Percentiles rank a stretch among this genome's conserved stretches.
These are phyloP conservation scores for Umimayanthus chanpuru DNA, from an alignment of 92 coral and sea anemone species.

Conservation along the genomic window DNA sequence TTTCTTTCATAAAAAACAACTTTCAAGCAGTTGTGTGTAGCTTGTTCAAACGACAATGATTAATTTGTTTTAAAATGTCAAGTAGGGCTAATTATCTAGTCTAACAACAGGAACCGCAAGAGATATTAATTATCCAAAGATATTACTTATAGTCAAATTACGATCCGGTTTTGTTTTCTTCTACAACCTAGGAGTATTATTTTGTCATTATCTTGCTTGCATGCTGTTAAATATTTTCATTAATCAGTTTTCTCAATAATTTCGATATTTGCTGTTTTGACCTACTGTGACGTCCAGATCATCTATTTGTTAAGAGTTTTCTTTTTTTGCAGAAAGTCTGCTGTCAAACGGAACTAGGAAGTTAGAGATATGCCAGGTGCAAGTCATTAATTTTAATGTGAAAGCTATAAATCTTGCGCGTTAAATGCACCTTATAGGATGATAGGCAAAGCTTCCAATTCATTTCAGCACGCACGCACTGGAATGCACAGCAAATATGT, in stretches of 20 bases:
- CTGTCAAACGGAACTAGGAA: neutral
- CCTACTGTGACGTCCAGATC: neutral
- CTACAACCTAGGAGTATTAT: neutral
- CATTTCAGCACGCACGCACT: conserved; percentile 8
- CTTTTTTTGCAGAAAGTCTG: neutral
- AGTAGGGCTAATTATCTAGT: neutral
- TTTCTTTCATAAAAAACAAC: neutral
- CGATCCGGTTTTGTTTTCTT: neutral
- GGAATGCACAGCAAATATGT: neutral
- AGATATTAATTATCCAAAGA: neutral
- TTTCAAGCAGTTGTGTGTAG: neutral
- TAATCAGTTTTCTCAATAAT: neutral
- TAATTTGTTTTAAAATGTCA: conserved; percentile 15
- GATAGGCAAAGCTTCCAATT: neutral
- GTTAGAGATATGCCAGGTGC: conserved; percentile 14
- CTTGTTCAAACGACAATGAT: conserved; percentile 12
- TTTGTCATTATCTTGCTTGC: neutral
- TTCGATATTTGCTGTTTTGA: neutral
- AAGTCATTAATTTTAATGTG: conserved; percentile 15
- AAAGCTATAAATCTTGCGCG: conserved; percentile 16
- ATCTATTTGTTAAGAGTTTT: neutral
- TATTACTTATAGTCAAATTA: neutral
- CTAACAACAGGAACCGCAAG: neutral
- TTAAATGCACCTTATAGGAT: neutral
- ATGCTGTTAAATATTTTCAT: neutral